These are phyloP conservation scores for Schlechtendalia chinensis DNA, from an alignment of 1,140 invertebrate genomes.

Conservation along the genomic window DNA sequence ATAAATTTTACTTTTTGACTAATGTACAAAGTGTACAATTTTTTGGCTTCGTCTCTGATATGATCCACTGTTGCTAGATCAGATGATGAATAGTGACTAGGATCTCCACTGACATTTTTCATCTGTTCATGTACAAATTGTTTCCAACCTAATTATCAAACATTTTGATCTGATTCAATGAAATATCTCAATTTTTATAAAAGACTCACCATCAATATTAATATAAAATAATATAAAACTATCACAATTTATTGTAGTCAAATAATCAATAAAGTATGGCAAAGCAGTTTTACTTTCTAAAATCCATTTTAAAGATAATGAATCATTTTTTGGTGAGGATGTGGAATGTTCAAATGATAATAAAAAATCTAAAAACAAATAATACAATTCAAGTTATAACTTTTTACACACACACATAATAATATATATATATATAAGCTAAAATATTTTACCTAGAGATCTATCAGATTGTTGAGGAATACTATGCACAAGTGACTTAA, in stretches of 20 bases:
- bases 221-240: conserved; percentile 78
- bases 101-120: conserved; percentile 26
- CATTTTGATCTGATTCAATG: background rate
- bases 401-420: background rate
- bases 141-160: conserved; percentile 37
- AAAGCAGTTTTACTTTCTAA: conserved; percentile 77
- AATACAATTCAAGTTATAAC: background rate
- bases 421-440: background rate
- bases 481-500: conserved; percentile 31
- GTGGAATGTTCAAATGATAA: conserved; percentile 37
- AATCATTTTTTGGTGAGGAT: conserved; percentile 43
- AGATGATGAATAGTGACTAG: conserved; percentile 46
- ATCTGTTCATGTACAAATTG: conserved; percentile 45
- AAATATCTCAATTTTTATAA: background rate
- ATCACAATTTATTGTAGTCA: conserved; percentile 70
- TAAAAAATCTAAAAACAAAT: conserved; percentile 43
- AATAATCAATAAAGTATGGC: conserved; percentile 80
- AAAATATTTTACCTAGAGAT: conserved; percentile 32
- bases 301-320: conserved; percentile 67
- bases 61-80: conserved; percentile 40
- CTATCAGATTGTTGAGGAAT: conserved; percentile 36
- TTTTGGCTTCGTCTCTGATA: conserved; percentile 40
- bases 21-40: conserved; percentile 37
- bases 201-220: conserved; percentile 68
- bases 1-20: conserved; percentile 25